Evolutionary conservation across 2,797 vertebrate species (phyloP).

Genomic region (Babyrousa celebensis): DNA sequence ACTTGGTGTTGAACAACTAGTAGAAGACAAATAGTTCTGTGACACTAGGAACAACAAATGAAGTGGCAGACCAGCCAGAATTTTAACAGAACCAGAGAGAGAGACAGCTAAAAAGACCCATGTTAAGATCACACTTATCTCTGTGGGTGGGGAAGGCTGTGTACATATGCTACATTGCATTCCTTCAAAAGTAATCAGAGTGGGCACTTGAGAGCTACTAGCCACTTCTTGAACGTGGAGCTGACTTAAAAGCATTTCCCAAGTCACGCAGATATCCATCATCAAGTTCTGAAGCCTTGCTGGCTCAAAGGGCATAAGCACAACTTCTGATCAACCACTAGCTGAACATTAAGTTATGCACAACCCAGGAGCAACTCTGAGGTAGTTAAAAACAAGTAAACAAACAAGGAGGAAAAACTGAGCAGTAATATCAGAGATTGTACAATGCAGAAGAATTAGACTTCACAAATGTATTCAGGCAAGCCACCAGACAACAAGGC

Average conservation of each 20-base stretch:
- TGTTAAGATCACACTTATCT: conserved; percentile 47
- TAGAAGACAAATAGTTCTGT: conserved; percentile 42
- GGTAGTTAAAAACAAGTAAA: background rate
- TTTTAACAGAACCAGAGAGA: conserved; percentile 1
- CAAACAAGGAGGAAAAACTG: conserved; percentile 19
- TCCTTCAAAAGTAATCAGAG: conserved; percentile 50
- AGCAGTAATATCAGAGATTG: conserved; percentile 16
- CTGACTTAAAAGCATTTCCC: conserved; percentile 47
- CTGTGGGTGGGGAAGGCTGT: conserved; percentile 23
- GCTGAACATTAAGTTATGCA: conserved; percentile 31
- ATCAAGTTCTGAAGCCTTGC: conserved; percentile 30
- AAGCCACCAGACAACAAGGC: background rate
- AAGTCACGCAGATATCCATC: background rate
- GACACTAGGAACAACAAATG: conserved; percentile 49
- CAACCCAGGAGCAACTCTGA: background rate
- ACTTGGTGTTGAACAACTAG: conserved; percentile 44
- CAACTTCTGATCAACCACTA: conserved; percentile 34
- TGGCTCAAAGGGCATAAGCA: conserved; percentile 20
- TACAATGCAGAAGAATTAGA: background rate
- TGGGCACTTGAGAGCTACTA: conserved; percentile 48
- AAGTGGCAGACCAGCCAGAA: conserved; percentile 49
- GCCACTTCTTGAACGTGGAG: conserved; percentile 32
- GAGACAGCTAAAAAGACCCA: background rate
- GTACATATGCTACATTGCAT: background rate
- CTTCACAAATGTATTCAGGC: conserved; percentile 27